Base-by-base conservation (phyloP, 2,113 vertebrate species). In the Piaya cayana region DNA sequence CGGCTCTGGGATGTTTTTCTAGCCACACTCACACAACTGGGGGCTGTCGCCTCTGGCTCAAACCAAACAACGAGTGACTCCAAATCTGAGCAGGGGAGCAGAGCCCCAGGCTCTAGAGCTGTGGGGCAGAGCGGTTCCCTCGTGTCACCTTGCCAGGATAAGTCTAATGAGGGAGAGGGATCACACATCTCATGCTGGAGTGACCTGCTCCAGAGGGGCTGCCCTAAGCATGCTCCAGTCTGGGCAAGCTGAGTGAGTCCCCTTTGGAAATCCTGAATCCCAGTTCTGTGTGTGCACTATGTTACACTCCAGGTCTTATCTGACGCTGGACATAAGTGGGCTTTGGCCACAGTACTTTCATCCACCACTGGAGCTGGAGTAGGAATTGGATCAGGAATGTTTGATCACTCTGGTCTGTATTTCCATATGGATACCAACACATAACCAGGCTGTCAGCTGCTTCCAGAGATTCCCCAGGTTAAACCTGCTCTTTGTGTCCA, bases 101-200 rank as follows among this genome's bases (percentile, higher is more conserved):
- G 82, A 64, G 58, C 42, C 69, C 20, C 12, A 32, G 52, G 74
- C 34, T 67, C 8, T 15, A 13, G 53, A 58, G n/a, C 21, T 25
- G 3, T 0, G 1, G 23, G 23, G 34, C 0, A 0, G 1, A 29
- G 30, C n/a, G 32, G 37, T 65, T 76, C 36, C 71, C 59, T 45
- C 6, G 1, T 30, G 7, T 62, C 32, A 13, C 32, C 30, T 58
- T 60, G 80, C 18, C 27, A 3, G 8, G 45, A 16, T 1, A 0
- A 7, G 5, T 29, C 47, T 18, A 26, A 15, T 0, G 21, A 39
- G 52, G n/a, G 16, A 47, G 63, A 59, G 43, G 47, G 7, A 12
- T 12, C 36, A 2, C 17, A 36, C 29, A 32, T 25, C 56, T 59
- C 45, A 62, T 18, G 39, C 26, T 2, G 2, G 37, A 47, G 39